A percentile compares a stretch with the other conserved stretches of the same genome.
phyloP scores from a whole-genome alignment of 2,888 invertebrate genomes.

The Euzetes globulus region DNA sequence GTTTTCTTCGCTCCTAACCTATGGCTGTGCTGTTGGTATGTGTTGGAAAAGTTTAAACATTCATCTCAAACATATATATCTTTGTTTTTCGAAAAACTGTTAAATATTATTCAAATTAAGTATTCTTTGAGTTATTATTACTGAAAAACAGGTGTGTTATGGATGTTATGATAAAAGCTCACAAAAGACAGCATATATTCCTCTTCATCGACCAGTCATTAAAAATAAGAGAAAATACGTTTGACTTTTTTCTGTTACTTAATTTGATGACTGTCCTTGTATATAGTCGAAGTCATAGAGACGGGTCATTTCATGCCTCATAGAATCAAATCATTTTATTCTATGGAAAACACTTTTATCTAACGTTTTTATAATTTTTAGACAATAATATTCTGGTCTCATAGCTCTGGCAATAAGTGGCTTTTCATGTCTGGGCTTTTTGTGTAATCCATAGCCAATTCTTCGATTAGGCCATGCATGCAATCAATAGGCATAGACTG shows the following conservation, averaged over 20 bases:
- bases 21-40: neutral
- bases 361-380: neutral
- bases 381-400: neutral
- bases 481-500: neutral
- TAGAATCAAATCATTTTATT: neutral
- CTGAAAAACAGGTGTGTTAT: constrained; percentile 17
- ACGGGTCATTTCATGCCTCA: constrained; percentile 20
- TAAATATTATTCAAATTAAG: neutral
- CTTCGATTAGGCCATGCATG: constrained; percentile 28
- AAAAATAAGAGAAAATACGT: neutral
- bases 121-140: neutral
- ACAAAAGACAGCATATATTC: neutral
- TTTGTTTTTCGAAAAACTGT: neutral
- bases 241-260: neutral
- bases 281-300: neutral
- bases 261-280: constrained; percentile 25
- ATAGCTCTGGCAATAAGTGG: too few species aligned
- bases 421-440: too few species aligned
- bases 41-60: neutral
- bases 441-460: constrained; percentile 11
- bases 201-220: neutral
- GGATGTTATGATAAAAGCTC: neutral
- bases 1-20: too few species aligned
- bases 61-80: neutral
- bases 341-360: neutral